These are phyloP conservation scores for Rhinolophus ferrumequinum DNA, from an alignment of 2,113 vertebrate species.

Conservation along the genomic window DNA sequence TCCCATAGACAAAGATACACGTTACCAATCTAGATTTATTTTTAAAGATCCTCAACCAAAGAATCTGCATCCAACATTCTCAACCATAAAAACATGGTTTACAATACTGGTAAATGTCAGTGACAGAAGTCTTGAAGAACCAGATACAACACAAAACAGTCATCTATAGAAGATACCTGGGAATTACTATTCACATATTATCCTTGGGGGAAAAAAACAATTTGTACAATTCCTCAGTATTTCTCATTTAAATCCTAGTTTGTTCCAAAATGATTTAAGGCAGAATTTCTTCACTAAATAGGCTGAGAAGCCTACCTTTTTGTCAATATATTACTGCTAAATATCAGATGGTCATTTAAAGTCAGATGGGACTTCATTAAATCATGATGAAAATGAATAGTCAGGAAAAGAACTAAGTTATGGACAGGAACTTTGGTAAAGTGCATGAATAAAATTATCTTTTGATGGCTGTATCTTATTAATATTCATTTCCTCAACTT, in stretches of 20 bases:
- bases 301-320: neutral
- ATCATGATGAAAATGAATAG: constrained; percentile 18
- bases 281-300: constrained; percentile 30
- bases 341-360: constrained; percentile 18
- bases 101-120: neutral
- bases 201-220: neutral
- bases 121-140: neutral
- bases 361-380: constrained; percentile 26
- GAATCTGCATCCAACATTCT: neutral
- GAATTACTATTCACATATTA: neutral
- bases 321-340: constrained; percentile 21
- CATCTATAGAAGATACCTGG: neutral
- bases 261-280: constrained; percentile 41
- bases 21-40: neutral
- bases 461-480: constrained; percentile 35
- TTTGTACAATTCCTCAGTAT: neutral
- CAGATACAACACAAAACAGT: neutral
- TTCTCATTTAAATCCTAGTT: constrained; percentile 29
- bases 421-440: constrained; percentile 29
- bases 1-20: neutral
- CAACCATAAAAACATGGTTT: neutral
- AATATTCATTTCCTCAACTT: constrained; percentile 64
- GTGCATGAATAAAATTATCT: constrained; percentile 46
- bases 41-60: constrained; percentile 30
- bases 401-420: constrained; percentile 23